These are phyloP conservation scores for Cuculus canorus DNA, from an alignment of 2,797 vertebrate species.

Conservation along the genomic window DNA sequence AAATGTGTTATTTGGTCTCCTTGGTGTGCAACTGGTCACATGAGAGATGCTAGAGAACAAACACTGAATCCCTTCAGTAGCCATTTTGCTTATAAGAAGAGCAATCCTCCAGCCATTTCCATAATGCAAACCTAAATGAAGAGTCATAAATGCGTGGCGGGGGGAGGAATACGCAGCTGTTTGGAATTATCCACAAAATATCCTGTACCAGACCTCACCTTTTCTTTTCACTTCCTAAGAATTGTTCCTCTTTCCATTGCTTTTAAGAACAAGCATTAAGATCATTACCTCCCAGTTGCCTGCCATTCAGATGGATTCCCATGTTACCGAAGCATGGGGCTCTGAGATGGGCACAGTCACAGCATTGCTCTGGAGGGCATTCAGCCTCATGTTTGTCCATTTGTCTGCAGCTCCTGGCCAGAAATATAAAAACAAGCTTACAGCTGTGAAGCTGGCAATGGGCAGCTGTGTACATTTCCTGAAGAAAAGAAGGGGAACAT, in stretches of 20 bases:
- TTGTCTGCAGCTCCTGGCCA: background rate
- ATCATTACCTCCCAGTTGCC: background rate
- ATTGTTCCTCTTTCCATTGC: background rate
- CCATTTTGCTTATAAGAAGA: background rate
- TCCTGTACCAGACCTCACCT: background rate
- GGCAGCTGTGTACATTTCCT: background rate
- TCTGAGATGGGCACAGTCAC: background rate
- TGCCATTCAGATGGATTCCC: accelerated
- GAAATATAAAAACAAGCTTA: background rate
- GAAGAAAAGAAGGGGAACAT: background rate
- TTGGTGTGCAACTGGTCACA: background rate
- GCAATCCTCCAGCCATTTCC: background rate
- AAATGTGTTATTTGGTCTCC: background rate
- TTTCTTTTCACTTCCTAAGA: background rate
- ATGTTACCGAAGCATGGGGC: background rate
- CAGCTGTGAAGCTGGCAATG: background rate
- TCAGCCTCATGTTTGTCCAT: background rate
- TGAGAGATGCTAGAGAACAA: background rate
- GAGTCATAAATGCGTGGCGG: background rate
- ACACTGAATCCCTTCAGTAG: background rate
- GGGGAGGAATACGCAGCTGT: background rate
- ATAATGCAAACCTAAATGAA: background rate
- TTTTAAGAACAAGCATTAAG: background rate
- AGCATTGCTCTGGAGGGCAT: background rate
- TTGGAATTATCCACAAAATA: background rate